Base-by-base conservation (phyloP, 2,888 invertebrate species). In the Melinaea marsaeus region DNA sequence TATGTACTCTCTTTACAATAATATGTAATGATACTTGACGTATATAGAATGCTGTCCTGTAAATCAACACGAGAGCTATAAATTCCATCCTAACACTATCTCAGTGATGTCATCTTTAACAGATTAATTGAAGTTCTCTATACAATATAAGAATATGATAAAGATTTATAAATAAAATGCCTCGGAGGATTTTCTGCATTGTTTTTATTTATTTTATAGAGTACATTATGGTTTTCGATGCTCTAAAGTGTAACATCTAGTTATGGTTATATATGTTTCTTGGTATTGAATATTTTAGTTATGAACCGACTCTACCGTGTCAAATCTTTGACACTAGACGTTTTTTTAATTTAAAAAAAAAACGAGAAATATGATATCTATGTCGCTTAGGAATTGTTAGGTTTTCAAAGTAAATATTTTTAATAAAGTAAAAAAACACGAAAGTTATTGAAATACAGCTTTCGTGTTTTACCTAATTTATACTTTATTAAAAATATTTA, bases 21-120 rank as follows among this genome's bases (percentile, higher is more conserved):
- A 48, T 48, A 48, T 13, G 48, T 22, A 48, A 48, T 48, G 2
- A 7, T n/a, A n/a, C 51, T 32, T 51, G 51, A 51, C 51, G 51
- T 51, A 3, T 32, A 51, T 32, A 32, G 32, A 51, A 51, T 51
- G 51, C 11, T 48, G 48, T 51, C 32, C 22, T 51, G 32, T 51
- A 51, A 51, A 51, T 51, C 51, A 51, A 5, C 51, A 51, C 32
- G 32, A 32, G 51, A 51, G 7, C 22, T 51, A 51, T 51, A 51
- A 51, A 51, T 51, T 51, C 51, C 32, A 2, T n/a, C 32, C 51
- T 32, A 32, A 51, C 51, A 32, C 51, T 51, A 51, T 51, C 51
- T 51, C 13, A 11, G 32, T 51, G 51, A 51, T 32, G 51, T 51
- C 51, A 51, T 51, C 51, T 51, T 32, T 51, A 51, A 51, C 51